Evolutionary conservation across 2,888 invertebrate genomes (phyloP), one percentile per base, ranked within the genome.

Genomic region (Poecilobothrus nobilitatus): DNA sequence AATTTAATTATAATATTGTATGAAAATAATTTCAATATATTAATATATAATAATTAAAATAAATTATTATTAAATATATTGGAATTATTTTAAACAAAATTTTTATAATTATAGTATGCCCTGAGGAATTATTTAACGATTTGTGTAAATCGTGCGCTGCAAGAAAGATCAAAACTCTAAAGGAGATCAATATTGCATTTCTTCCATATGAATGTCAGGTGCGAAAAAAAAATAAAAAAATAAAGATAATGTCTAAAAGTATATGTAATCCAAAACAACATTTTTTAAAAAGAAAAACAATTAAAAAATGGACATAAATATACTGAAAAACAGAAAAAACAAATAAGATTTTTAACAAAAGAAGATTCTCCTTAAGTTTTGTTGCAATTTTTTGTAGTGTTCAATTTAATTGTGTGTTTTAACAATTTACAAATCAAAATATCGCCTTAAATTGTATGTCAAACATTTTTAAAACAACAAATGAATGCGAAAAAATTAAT

Each of bases 151-250:
- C 95, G 78, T 89, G 91, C 77, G 94, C 93, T 75, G 94, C 94
- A 81, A 91, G 91, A 85, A 94, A 94, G 87, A 94, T 97, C 83
- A 95, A 95, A 88, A 96, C 96, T 72, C 86, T 97, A 83, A 97
- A 96, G 88, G 97, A 97, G 86, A 95, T 97, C 87, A 97, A 97
- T 89, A 96, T 97, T 84, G 97, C 97, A 81, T 97, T 97, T 87
- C 89, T 97, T 81, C 97, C 97, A 73, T 97, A 97, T 84, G 97
- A 97, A 84, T 89, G 93, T 79, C 97, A 97, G 92, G 95, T 96
- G 86, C 82, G 79, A 75, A 74, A 70, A 64, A 4, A 27, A 4
- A 20, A 27, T 20, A 7, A 37, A 20, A 15, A 61, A 22, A 22
- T 44, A 15, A 66, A 65, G 10, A 18, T 20, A 34, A n/a, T 22